Conservation (phyloP, 2,797 vertebrate species). For the Clarias laeviceps region DNA sequence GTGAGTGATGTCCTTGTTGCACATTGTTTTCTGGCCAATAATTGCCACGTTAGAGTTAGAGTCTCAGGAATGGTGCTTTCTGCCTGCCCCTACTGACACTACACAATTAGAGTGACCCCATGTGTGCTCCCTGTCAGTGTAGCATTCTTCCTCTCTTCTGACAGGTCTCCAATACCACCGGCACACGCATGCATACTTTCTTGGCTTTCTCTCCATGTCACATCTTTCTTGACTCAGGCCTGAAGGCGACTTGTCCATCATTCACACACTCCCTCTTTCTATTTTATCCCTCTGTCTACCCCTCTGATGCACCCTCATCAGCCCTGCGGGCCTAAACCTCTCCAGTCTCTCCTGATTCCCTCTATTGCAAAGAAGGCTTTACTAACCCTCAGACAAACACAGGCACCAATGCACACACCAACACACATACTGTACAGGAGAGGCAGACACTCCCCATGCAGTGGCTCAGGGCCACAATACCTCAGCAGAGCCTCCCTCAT, state of each 20-base stretch:
- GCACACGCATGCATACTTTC: slow-evolving; percentile 51
- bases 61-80: slow-evolving; percentile 67
- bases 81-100: slow-evolving; percentile 58
- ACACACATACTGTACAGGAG: not conserved
- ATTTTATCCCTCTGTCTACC: slow-evolving; percentile 40
- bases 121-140: slow-evolving; percentile 71
- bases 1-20: slow-evolving; percentile 33
- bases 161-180: slow-evolving; percentile 54
- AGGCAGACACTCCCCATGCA: slow-evolving; percentile 26
- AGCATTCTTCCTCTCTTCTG: slow-evolving; percentile 27
- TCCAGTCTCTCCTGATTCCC: slow-evolving; percentile 1
- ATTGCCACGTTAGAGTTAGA: slow-evolving; percentile 69
- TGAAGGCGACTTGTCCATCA: slow-evolving; percentile 49
- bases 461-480: slow-evolving; percentile 82
- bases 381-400: slow-evolving; percentile 10
- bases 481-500: slow-evolving; percentile 79
- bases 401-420: slow-evolving; percentile 6
- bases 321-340: slow-evolving; percentile 34
- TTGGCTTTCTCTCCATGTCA: slow-evolving; percentile 60
- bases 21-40: slow-evolving; percentile 49
- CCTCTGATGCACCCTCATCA: slow-evolving; percentile 21
- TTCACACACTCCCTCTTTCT: slow-evolving; percentile 19
- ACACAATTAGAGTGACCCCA: slow-evolving; percentile 71
- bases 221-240: slow-evolving; percentile 50
- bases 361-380: slow-evolving; percentile 24